Base-by-base conservation (phyloP, 2,797 vertebrate species). In the Rhinophrynus dorsalis region DNA sequence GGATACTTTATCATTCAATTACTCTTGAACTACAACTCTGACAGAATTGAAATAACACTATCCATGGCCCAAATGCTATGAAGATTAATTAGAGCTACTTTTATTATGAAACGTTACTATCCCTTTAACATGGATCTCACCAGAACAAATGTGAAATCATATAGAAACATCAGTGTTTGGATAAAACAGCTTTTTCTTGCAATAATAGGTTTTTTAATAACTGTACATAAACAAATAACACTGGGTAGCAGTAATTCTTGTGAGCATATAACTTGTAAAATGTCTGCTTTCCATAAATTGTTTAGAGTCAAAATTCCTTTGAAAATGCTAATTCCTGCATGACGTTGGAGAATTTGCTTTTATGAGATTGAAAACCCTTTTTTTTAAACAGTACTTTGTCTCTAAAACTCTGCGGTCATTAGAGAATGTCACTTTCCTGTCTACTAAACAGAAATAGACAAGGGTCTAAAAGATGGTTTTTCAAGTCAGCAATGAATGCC, bases 241-340 rank as follows among this genome's bases (percentile, higher is more conserved):
- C 5, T n/a, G 35, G 27, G 9, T 29, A 44, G 55, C 29, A 24
- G 4, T 18, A 51, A 13, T 26, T 59, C 54, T 20, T 35, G 18
- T 60, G 37, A 52, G 62, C 33, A 66, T 26, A 59, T 52, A 66
- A 57, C 70, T 67, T 73, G 62, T 60, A 59, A 73, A 73, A 58
- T 66, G 52, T 67, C 17, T 48, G 44, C 42, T 54, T 21, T 59
- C 55, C 54, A 62, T 67, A 60, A 67, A 73, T 62, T 73, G 70
- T 73, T 73, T 73, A 67, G 70, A 73, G 42, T 37, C 27, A n/a
- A 67, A 66, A 73, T 73, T 73, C 70, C 37, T 60, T 67, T 54
- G 45, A 73, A 73, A 73, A 73, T 60, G 47, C 70, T 73, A 67
- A 73, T 73, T 67, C 62, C 62, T 54, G 23, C 20, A 66, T 73